Conservation (phyloP, 2,113 vertebrate species). For the Sinocyclocheilus maitianheensis region DNA sequence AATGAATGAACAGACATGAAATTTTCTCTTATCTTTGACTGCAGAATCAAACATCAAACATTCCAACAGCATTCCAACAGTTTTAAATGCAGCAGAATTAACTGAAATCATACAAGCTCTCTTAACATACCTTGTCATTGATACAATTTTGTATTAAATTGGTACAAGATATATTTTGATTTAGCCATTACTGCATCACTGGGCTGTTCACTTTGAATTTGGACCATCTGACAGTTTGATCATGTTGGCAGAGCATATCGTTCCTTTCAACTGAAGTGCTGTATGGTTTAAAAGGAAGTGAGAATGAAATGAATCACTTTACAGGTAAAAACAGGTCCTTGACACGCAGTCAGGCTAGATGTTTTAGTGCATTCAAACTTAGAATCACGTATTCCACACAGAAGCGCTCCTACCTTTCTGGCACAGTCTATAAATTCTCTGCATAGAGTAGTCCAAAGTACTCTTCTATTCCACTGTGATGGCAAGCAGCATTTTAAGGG, state of each 20-base stretch:
- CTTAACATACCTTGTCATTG: not conserved
- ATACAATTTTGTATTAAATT: not conserved
- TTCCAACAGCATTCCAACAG: too few relatives aligned
- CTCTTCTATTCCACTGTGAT: slow-evolving; percentile 27
- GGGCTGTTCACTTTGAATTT: not conserved
- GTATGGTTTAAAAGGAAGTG: slow-evolving; percentile 14
- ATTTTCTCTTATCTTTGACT: not conserved
- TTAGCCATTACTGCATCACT: not conserved
- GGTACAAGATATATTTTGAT: not conserved
- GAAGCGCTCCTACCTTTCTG: slow-evolving; percentile 47
- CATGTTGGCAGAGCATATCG: not conserved
- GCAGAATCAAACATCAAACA: not conserved
- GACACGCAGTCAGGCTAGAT: slow-evolving; percentile 9
- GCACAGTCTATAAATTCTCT: slow-evolving; percentile 33
- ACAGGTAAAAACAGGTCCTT: slow-evolving; percentile 42
- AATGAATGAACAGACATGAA: not conserved
- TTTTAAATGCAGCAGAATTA: not conserved
- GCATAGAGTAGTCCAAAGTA: slow-evolving; percentile 31
- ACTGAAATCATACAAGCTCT: not conserved
- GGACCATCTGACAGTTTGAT: not conserved
- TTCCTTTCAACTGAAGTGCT: slow-evolving; percentile 23
- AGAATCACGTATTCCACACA: slow-evolving; percentile 33
- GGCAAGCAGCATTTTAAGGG: not conserved
- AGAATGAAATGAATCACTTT: slow-evolving; percentile 34
- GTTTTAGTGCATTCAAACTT: slow-evolving; percentile 40